Percentiles rank a stretch among this genome's conserved stretches.
These are phyloP conservation scores for Cryptoblepharus egeriae DNA, from an alignment of 2,797 vertebrate genomes.

Conservation along the genomic window DNA sequence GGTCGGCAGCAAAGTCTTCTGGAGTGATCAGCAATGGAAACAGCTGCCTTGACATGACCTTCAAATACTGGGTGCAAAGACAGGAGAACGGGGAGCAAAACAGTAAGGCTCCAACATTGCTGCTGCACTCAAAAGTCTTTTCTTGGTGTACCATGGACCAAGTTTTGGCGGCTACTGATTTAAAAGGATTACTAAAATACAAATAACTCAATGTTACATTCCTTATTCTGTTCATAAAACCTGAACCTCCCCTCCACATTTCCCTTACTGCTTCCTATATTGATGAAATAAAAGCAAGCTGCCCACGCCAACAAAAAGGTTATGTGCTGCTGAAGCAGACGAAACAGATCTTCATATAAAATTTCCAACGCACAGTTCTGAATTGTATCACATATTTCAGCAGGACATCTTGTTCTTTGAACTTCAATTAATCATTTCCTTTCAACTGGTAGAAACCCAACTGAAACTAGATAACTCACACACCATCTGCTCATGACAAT, in stretches of 20 bases:
- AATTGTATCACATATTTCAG: constrained; percentile 71
- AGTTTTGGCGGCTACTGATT: neutral
- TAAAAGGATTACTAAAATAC: constrained; percentile 38
- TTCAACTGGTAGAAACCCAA: constrained; percentile 73
- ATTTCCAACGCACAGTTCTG: constrained; percentile 55
- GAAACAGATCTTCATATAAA: constrained; percentile 66
- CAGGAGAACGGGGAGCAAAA: too few species aligned
- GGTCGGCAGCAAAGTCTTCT: too few species aligned
- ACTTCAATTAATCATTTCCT: constrained; percentile 74
- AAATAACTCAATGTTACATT: constrained; percentile 32
- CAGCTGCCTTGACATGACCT: too few species aligned
- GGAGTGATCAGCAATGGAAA: too few species aligned
- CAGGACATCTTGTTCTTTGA: constrained; percentile 75
- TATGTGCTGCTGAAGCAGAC: constrained; percentile 60
- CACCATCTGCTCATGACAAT: constrained; percentile 73
- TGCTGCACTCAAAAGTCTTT: too few species aligned
- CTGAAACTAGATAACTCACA: constrained; percentile 69
- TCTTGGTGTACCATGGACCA: too few species aligned
- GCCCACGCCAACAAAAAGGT: constrained; percentile 64
- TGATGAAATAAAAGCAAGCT: constrained; percentile 60
- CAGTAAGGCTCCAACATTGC: too few species aligned
- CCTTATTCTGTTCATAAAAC: constrained; percentile 45
- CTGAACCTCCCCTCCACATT: too few species aligned
- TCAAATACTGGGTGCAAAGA: too few species aligned
- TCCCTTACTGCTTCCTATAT: constrained; percentile 41